Percentiles rank a stretch among this genome's conserved stretches.
phyloP scores from a whole-genome alignment of 2,113 vertebrate species.

The Eulemur macaco region DNA sequence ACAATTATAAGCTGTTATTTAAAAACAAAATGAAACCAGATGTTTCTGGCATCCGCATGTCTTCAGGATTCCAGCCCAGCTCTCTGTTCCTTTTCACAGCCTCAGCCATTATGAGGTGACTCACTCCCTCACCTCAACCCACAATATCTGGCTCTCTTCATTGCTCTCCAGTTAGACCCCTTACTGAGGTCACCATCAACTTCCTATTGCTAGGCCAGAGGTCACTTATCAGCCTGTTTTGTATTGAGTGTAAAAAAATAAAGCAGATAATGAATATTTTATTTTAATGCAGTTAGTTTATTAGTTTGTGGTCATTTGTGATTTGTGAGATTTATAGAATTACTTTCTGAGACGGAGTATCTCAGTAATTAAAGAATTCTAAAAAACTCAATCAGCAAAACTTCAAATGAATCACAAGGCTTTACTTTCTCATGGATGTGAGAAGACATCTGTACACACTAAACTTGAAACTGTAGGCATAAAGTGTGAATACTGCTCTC shows the following conservation, averaged over 20 bases:
- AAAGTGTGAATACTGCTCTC: neutral
- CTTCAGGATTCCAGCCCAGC: neutral
- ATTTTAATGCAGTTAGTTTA: slow-evolving; percentile 14
- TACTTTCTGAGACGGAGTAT: neutral
- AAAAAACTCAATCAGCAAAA: neutral
- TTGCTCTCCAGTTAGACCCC: neutral
- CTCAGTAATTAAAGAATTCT: slow-evolving; percentile 9
- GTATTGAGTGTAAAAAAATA: neutral
- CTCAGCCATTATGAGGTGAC: neutral
- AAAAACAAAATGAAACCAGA: neutral
- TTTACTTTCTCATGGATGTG: slow-evolving; percentile 20
- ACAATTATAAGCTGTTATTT: neutral
- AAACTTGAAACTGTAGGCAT: slow-evolving; percentile 50
- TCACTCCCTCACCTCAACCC: neutral
- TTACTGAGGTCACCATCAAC: neutral
- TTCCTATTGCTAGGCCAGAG: neutral
- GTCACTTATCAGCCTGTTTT: neutral
- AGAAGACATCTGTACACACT: slow-evolving; percentile 25
- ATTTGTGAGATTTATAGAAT: neutral
- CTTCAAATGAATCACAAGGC: slow-evolving; percentile 24
- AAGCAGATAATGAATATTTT: slow-evolving; percentile 7
- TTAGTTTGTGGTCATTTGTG: slow-evolving; percentile 18
- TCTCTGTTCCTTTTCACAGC: neutral
- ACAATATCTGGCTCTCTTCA: neutral
- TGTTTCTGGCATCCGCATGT: neutral